phyloP scores from a whole-genome alignment of 2,113 vertebrate genomes.

The Petrocephalus microphthalmus region DNA sequence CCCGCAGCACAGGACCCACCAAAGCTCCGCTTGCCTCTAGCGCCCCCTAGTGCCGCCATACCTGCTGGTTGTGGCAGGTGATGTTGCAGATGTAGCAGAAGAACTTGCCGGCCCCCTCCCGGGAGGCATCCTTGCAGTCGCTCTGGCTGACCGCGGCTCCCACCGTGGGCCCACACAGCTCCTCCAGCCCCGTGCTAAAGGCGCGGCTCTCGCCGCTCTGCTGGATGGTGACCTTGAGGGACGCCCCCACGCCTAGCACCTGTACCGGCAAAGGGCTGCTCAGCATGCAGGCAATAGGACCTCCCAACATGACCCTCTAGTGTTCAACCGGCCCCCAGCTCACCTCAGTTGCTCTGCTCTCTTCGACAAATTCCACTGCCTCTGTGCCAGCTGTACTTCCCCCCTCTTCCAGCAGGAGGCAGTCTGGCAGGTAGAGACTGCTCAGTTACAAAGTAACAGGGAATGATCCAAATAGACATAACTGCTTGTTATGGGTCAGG shows the following conservation, averaged over 20 bases:
- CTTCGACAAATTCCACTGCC: conserved; percentile 40
- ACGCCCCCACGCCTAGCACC: conserved; percentile 70
- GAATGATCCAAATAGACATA: background rate
- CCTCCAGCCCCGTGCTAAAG: conserved; percentile 67
- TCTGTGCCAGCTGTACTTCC: conserved; percentile 11
- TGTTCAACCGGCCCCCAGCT: background rate
- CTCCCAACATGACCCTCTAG: too few species aligned
- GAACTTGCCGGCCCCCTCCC: conserved; percentile 55
- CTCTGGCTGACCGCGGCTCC: conserved; percentile 12
- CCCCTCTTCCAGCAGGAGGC: conserved; percentile 14
- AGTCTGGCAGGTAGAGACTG: background rate
- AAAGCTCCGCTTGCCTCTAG: background rate
- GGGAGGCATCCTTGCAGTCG: conserved; percentile 33
- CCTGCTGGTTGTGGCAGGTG: conserved; percentile 73
- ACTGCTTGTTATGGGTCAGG: background rate
- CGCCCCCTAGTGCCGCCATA: conserved; percentile 34
- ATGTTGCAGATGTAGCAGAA: conserved; percentile 82
- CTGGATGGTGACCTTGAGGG: conserved; percentile 92
- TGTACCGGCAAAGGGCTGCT: conserved; percentile 30
- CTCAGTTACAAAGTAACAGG: background rate
- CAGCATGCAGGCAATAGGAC: background rate
- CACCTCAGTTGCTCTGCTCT: conserved; percentile 55
- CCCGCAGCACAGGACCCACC: background rate
- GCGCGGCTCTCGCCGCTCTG: conserved; percentile 82
- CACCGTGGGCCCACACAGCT: conserved; percentile 41